phyloP scores from a whole-genome alignment of 2,113 vertebrate species.

The Saguinus imperator region DNA sequence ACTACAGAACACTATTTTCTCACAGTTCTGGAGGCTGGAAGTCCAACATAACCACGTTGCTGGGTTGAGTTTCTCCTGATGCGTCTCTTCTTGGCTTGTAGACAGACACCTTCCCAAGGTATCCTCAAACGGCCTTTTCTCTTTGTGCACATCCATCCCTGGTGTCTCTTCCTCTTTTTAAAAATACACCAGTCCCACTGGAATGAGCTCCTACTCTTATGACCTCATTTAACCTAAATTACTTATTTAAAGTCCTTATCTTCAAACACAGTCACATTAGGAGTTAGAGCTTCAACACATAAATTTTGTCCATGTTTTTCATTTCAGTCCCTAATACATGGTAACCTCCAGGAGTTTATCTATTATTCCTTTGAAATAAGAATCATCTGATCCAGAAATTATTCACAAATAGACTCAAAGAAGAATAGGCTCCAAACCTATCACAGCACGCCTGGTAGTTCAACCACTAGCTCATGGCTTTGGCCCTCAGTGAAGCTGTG shows the following conservation, averaged over 20 bases:
- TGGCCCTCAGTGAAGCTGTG: not conserved
- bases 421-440: not conserved
- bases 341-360: not conserved
- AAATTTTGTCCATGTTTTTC: not conserved
- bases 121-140: too few relatives aligned
- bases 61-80: not conserved
- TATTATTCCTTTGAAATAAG: not conserved
- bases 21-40: not conserved
- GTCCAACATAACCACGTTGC: not conserved
- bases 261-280: not conserved
- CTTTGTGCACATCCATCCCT: not conserved
- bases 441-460: not conserved
- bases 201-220: not conserved
- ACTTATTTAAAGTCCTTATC: not conserved
- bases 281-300: not conserved
- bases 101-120: not conserved
- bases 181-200: not conserved
- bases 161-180: not conserved
- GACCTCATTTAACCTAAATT: not conserved
- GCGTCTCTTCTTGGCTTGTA: not conserved
- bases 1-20: not conserved
- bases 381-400: not conserved
- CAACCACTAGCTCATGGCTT: not conserved
- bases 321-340: not conserved
- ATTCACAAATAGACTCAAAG: not conserved